Evolutionary conservation across 2,888 invertebrate species (phyloP), one percentile per base, ranked within the genome.

Genomic region (Ormyrus pomaceus): DNA sequence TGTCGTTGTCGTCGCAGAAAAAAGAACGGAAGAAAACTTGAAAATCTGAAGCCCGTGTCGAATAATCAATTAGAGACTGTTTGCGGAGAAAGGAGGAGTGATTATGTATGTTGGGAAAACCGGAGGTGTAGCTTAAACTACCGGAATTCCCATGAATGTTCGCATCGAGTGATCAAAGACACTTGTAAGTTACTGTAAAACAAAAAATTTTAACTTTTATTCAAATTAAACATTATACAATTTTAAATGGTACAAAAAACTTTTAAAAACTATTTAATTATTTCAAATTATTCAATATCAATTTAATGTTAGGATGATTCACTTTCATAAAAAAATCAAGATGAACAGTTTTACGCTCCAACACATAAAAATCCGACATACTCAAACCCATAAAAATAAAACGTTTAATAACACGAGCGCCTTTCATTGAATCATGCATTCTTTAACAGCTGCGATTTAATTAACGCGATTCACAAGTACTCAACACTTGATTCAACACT

Each of bases 181-280:
- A 34, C 45, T 56, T 58, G 76, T 70, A 70, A 77, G 64, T 34
- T 34, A 34, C 34, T 34, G 34, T 34, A 2, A 34, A 34, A 34
- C 34, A 4, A 34, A 34, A 34, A 34, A 34, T 34, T 34, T 34
- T 34, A 4, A 34, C 4, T 34, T 34, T 34, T 34, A 34, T 34
- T 34, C 2, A 34, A 34, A 34, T 34, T 34, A 34, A 4, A 34
- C 34, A 2, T 3, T 34, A 34, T 34, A 34, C 34, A 4, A 34
- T 34, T 34, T 34, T 34, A 3, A 34, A 34, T 34, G 34, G 0
- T 34, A 34, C 34, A 34, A 34, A 34, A 34, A 34, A 34, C 34
- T 34, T 34, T 34, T 34, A 34, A 34, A 34, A 34, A 34, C 34
- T 34, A 34, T 34, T 34, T 34, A 34, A 1, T 34, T 34, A 2